These are phyloP conservation scores for Caenorhabditis briggsae DNA, from an alignment of 1,140 invertebrate species.

Conservation along the genomic window DNA sequence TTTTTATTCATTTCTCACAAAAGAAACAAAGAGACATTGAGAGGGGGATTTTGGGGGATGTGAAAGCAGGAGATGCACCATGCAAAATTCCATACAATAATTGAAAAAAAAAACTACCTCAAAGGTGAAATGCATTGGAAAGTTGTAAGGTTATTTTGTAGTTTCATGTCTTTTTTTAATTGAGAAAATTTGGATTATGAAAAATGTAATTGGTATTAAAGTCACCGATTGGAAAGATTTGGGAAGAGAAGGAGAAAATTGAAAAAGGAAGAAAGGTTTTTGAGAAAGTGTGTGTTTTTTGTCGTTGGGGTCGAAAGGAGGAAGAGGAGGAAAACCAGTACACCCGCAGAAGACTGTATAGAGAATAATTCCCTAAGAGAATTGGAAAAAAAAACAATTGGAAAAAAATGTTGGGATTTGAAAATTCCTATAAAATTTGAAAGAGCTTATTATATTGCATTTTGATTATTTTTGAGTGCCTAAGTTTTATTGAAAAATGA, in stretches of 20 bases:
- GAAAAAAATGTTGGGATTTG: background rate
- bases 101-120: slow-evolving; percentile 21
- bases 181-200: slow-evolving; percentile 8
- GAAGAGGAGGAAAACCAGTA: background rate
- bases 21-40: background rate
- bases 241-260: background rate
- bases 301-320: slow-evolving; percentile 28
- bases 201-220: slow-evolving; percentile 15
- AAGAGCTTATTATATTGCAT: background rate
- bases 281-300: background rate
- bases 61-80: slow-evolving; percentile 35
- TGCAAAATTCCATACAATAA: slow-evolving; percentile 41
- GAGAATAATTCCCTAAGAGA: slow-evolving; percentile 35
- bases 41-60: background rate
- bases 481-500: background rate
- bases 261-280: background rate
- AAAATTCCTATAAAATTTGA: slow-evolving; percentile 41
- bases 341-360: slow-evolving; percentile 30
- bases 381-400: background rate
- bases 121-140: slow-evolving; percentile 51
- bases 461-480: slow-evolving; percentile 16
- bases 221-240: slow-evolving; percentile 23
- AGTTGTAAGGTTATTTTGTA: slow-evolving; percentile 39
- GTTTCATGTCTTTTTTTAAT: background rate
- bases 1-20: slow-evolving; percentile 18